Base-by-base conservation (phyloP, 2,888 invertebrate genomes). In the Cheilosia impressa region DNA sequence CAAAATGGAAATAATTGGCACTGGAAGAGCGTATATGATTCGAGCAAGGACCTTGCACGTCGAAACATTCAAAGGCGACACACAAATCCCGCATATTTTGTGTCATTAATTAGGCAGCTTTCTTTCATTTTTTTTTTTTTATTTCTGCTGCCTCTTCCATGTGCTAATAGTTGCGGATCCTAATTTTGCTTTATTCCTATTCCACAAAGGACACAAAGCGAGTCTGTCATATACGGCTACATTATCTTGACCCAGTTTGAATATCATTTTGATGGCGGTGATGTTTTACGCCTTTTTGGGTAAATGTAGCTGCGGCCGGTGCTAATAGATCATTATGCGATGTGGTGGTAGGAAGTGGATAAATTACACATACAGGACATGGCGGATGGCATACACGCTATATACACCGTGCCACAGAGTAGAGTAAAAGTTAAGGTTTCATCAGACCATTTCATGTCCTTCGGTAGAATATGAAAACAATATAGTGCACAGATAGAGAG, bases 221-320 rank as follows among this genome's bases (percentile, higher is more conserved):
- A 45, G 43, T 43, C 27, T 52, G 15, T 24, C 13, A 38, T 13
- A 38, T 13, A 27, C 58, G 62, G n/a, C n/a, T n/a, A n/a, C n/a
- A n/a, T n/a, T 69, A 45, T 78, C 77, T 76, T 76, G 66, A 52
- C 76, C 76, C 76, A 68, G 52, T 76, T 66, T 60, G 57, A 41
- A 55, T 65, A 38, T 55, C 50, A 24, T 45, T 75, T 75, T 75
- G 75, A 57, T 53, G 68, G 31, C 27, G 34, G 22, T 45, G 55
- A 57, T 47, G 47, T 38, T 24, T 55, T 19, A 71, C 58, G 45
- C 45, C 45, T 45, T 57, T 57, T 45, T 41, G 50, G 4, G 47
- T 27, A 31, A 34, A 31, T 27, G 15, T 58, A 58, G 10, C 27
- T 58, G 9, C 4, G 38, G 43, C 22, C 17, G 53, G n/a, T 41